phyloP scores from a whole-genome alignment of 1,140 invertebrate genomes.

The Stegodyphus dumicola region DNA sequence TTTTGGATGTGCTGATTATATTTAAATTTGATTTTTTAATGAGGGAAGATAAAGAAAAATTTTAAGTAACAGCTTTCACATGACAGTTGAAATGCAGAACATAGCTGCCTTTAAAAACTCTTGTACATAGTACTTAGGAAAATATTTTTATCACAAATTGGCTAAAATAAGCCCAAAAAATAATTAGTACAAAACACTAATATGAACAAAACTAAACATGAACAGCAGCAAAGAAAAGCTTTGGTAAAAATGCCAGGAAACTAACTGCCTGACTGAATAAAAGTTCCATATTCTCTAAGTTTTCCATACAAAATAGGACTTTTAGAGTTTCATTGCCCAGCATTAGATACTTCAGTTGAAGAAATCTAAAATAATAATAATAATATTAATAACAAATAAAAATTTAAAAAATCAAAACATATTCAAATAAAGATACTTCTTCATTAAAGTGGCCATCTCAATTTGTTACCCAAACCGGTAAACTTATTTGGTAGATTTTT shows the following conservation, averaged over 20 bases:
- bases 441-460: too few species aligned
- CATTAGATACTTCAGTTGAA: conserved; percentile 1
- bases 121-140: conserved; percentile 23
- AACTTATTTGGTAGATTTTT: too few species aligned
- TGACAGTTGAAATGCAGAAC: neutral
- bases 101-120: conserved; percentile 19
- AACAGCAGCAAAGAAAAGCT: conserved; percentile 59
- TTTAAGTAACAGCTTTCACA: neutral
- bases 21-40: conserved; percentile 1
- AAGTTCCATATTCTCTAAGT: conserved; percentile 29
- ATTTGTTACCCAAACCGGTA: too few species aligned
- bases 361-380: conserved; percentile 26
- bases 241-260: conserved; percentile 54
- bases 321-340: neutral
- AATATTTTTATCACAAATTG: conserved; percentile 44
- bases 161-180: conserved; percentile 21
- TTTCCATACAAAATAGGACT: neutral
- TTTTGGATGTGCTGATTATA: neutral
- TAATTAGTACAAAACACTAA: conserved; percentile 33
- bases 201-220: conserved; percentile 37
- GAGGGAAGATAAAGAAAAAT: neutral
- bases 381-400: neutral
- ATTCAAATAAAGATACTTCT: neutral
- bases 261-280: conserved; percentile 32
- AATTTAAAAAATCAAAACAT: neutral